Percentiles rank a stretch among this genome's conserved stretches.
phyloP scores from a whole-genome alignment of 2,797 vertebrate species.

The Onychomys arenicola region DNA sequence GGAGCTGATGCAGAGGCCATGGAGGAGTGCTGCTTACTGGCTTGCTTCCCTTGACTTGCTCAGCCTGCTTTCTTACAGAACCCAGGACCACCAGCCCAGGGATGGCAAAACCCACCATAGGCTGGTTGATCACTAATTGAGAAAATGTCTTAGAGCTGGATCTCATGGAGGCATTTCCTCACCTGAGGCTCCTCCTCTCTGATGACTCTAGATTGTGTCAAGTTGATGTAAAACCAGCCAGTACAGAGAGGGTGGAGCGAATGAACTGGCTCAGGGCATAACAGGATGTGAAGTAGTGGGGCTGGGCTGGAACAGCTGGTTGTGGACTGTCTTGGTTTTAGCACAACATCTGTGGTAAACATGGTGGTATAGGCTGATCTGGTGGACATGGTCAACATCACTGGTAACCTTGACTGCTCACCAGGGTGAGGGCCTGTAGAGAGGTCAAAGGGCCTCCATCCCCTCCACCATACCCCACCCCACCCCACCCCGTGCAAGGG shows the following conservation, averaged over 20 bases:
- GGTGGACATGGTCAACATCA: neutral
- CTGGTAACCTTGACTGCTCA: neutral
- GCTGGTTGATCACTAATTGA: neutral
- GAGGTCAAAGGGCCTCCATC: neutral
- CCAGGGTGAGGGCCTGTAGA: neutral
- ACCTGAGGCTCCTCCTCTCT: neutral
- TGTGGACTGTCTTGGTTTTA: neutral
- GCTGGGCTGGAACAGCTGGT: neutral
- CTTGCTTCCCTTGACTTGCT: neutral
- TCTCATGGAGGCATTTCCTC: neutral
- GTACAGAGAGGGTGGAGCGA: neutral
- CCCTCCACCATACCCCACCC: neutral
- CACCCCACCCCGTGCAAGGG: too few relatives aligned
- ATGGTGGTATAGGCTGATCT: neutral
- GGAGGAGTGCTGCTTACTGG: neutral
- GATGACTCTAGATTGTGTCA: neutral
- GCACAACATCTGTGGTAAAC: neutral
- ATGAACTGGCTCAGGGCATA: neutral
- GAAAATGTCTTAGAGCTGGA: neutral
- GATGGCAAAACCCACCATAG: neutral
- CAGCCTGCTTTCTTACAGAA: neutral
- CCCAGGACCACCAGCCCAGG: neutral
- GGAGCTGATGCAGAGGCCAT: neutral
- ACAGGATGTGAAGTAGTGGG: neutral
- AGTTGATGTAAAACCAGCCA: neutral